Evolutionary conservation across 2,113 vertebrate genomes (phyloP), one percentile per base, ranked within the genome.

Genomic region (Echinops telfairi): DNA sequence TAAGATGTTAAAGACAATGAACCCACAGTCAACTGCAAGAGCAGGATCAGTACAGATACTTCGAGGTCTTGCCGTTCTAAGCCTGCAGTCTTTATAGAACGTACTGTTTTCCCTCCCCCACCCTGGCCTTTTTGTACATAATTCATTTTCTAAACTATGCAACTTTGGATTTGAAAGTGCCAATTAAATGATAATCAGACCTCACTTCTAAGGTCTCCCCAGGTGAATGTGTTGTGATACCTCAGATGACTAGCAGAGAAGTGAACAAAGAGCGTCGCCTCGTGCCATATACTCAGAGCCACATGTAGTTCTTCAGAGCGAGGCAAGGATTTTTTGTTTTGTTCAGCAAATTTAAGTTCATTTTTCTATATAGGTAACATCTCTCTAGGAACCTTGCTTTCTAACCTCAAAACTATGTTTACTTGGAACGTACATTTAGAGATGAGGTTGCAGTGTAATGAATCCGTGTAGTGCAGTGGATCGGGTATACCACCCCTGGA

Each of bases 211-310:
- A 83, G 9, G 81, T 86, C 3, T 76, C 94, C 62, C 53, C 33
- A 53, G 43, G 40, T 60, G 77, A 83, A 12, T 75, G 36, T 78
- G 6, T 70, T 83, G 33, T 62, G 53, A 57, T 64, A 93, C 27
- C 38, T 83, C 53, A 93, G 85, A 62, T 91, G 78, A 20, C 87
- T 77, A 31, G 0, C 0, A 9, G 0, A 58, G 43, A 88, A 89
- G 36, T 83, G 93, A 77, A 95, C 60, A 86, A 83, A 96, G 82
- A 94, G 9, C 29, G 16, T 93, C 86, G n/a, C 86, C 38, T 83
- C 86, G 27, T 83, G 62, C 53, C 90, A n/a, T 38, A n/a, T 22
- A 14, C 40, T 79, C 62, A 70, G 73, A 90, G 71, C 78, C 95
- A 14, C 68, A 86, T 77, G 94, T 92, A 15, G 27, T 70, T 91